These are phyloP conservation scores for Bruchidius siliquastri DNA, from an alignment of 2,888 invertebrate species.

Conservation along the genomic window DNA sequence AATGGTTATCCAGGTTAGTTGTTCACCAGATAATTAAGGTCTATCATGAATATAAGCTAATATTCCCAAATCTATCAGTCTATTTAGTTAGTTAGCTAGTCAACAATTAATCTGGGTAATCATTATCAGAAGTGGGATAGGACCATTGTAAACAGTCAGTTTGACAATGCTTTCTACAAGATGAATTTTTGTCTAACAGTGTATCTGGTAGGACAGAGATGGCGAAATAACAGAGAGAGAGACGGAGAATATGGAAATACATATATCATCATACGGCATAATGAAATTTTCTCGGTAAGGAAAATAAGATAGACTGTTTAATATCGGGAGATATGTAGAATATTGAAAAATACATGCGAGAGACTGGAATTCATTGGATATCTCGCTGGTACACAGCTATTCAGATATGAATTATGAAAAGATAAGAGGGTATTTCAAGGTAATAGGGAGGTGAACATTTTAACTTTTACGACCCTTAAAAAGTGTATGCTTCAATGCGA, in stretches of 20 bases:
- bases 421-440: background rate
- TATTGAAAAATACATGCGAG: conserved; percentile 42
- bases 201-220: background rate
- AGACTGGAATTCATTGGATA: background rate
- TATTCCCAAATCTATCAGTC: no score
- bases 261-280: conserved; percentile 46
- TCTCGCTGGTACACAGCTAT: background rate
- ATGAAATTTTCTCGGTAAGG: conserved; percentile 44
- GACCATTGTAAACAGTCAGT: no score
- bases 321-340: conserved; percentile 43
- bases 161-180: no score
- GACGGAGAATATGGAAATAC: conserved; percentile 35
- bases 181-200: background rate
- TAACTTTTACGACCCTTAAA: background rate
- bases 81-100: no score
- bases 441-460: background rate
- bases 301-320: conserved; percentile 46
- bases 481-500: background rate
- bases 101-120: no score
- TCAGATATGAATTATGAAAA: background rate
- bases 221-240: background rate
- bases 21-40: no score
- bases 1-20: no score
- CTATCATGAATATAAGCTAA: no score
- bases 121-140: no score